These are phyloP conservation scores for Pseudomyrmex flavicornis DNA, from an alignment of 1,140 invertebrate genomes.

Conservation along the genomic window DNA sequence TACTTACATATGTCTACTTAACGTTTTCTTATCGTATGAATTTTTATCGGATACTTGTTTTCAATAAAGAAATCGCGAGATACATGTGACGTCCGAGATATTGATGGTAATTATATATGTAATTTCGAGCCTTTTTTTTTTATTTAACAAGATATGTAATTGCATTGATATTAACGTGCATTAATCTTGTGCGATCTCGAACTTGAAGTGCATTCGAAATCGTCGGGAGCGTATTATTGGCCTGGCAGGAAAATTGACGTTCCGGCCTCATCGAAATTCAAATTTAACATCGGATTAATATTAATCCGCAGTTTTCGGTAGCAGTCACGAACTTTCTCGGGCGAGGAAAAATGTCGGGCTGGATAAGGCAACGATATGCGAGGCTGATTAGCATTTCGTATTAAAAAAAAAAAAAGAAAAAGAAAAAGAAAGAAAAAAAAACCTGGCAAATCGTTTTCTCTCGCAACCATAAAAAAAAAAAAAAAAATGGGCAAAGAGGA, in stretches of 20 bases:
- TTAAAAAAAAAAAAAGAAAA: constrained; percentile 72
- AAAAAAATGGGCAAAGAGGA: constrained; percentile 36
- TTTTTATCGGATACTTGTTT: neutral
- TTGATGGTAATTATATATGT: constrained; percentile 29
- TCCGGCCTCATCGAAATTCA: constrained; percentile 32
- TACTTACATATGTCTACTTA: neutral
- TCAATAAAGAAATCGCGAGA: neutral
- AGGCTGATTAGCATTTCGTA: constrained; percentile 78
- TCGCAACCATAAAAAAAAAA: constrained; percentile 21
- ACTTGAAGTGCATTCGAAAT: constrained; percentile 36
- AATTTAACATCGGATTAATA: constrained; percentile 60
- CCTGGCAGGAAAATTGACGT: constrained; percentile 32
- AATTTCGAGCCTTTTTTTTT: neutral
- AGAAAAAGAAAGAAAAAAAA: neutral
- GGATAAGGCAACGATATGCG: constrained; percentile 70
- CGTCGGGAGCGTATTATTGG: constrained; percentile 32
- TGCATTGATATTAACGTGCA: constrained; percentile 7
- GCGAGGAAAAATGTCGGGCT: constrained; percentile 48
- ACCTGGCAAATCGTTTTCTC: constrained; percentile 1
- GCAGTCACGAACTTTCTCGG: constrained; percentile 55
- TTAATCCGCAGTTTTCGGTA: constrained; percentile 74
- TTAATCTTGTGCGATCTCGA: constrained; percentile 37
- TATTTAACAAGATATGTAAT: neutral
- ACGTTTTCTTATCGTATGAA: neutral
- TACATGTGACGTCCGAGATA: no score